phyloP scores from a whole-genome alignment of 2,888 invertebrate genomes.

The Hylaea fasciaria region DNA sequence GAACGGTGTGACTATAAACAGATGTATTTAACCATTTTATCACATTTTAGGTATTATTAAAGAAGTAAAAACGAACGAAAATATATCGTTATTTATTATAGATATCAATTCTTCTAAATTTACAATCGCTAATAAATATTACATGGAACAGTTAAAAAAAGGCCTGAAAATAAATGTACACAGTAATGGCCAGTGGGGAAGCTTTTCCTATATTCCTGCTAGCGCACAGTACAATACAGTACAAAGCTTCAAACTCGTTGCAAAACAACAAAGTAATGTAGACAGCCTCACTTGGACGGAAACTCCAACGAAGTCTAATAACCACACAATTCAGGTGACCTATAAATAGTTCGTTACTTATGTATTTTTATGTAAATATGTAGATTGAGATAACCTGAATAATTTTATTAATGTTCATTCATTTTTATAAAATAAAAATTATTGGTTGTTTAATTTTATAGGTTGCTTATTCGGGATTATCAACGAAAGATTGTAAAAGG shows the following conservation, averaged over 20 bases:
- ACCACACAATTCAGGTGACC: slow-evolving; percentile 13
- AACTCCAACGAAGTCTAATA: background rate
- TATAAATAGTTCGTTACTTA: too few species aligned
- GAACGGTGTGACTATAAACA: too few species aligned
- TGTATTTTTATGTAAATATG: too few species aligned
- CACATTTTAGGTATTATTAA: slow-evolving; percentile 5
- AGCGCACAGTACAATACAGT: background rate
- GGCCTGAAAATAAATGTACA: slow-evolving; percentile 1
- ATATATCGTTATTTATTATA: background rate
- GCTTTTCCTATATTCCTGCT: background rate
- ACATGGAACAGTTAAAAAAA: slow-evolving; percentile 11
- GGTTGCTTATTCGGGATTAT: slow-evolving; percentile 24
- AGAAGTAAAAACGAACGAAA: background rate
- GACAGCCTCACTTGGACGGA: slow-evolving; percentile 19
- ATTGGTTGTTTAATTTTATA: slow-evolving; percentile 4
- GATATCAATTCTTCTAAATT: background rate
- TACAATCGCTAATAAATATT: background rate
- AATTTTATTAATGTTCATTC: background rate
- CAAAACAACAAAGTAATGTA: background rate
- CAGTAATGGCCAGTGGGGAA: background rate
- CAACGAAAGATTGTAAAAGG: slow-evolving; percentile 10
- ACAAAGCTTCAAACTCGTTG: background rate
- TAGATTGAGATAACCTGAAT: too few species aligned
- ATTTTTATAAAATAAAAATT: too few species aligned
- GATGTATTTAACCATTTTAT: too few species aligned